These are phyloP conservation scores for Chaenogobius annularis DNA, from an alignment of 2,113 vertebrate genomes.

Conservation along the genomic window DNA sequence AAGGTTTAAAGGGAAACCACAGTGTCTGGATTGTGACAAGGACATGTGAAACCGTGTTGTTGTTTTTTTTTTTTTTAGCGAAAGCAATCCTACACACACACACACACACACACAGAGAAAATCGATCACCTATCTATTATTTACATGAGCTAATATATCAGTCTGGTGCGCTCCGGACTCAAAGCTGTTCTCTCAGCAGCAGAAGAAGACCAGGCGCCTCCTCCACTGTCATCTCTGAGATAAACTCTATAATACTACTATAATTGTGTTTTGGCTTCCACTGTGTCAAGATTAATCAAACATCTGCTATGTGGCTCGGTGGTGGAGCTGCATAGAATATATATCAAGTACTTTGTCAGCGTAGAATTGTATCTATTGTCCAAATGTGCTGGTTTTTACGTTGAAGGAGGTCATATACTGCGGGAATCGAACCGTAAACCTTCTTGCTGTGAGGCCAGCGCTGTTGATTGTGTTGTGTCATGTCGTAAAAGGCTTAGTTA, in stretches of 20 bases:
- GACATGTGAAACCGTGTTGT: neutral
- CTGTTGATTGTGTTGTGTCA: too few species aligned
- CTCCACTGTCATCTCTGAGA: neutral
- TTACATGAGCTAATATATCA: constrained; percentile 29
- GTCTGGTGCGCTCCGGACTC: neutral
- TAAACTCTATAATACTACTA: neutral
- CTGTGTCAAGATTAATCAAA: constrained; percentile 3
- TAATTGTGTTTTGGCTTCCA: neutral
- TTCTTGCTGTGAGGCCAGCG: neutral
- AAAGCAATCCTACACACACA: neutral
- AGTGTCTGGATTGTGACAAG: neutral
- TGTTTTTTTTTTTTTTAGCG: neutral
- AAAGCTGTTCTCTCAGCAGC: neutral
- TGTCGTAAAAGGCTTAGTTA: too few species aligned
- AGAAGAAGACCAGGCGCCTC: neutral
- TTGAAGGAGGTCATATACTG: neutral
- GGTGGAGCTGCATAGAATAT: neutral
- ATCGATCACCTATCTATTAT: constrained; percentile 36
- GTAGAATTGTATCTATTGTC: neutral
- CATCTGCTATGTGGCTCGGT: neutral
- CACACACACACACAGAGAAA: neutral
- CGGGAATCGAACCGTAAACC: neutral
- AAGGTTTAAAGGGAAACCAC: neutral
- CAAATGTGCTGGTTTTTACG: neutral
- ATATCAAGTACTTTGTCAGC: neutral